Base-by-base conservation (phyloP, 2,888 invertebrate species). In the Amphipyra tragopoginis region DNA sequence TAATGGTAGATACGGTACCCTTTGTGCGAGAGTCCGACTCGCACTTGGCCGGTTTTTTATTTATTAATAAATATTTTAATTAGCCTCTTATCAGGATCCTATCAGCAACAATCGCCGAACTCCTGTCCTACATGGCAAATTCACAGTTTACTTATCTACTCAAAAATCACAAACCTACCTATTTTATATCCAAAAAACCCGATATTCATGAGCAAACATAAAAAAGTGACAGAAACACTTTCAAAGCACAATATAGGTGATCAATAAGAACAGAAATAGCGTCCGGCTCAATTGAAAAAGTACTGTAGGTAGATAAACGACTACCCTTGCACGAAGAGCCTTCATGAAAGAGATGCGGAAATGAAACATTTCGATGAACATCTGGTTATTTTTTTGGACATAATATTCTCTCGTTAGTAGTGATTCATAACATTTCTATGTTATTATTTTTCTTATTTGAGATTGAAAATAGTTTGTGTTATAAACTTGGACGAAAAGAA, bases 241-340 rank as follows among this genome's bases (percentile, higher is more conserved):
- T 42, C n/a, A 33, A 13, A 42, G n/a, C 33, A 65, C 66, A 67
- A 71, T 71, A 75, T 49, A 57, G 64, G 59, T 72, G 61, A 72
- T 68, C 67, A 75, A 54, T 65, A 64, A 21, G 21, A 59, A 47
- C 45, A 47, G 60, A 57, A 63, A 70, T 39, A 42, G 11, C 13
- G 21, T 34, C 6, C 38, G 8, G 42, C 39, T 56, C 53, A 63
- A 73, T 68, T 39, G 50, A 21, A 48, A 56, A 57, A 60, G 40
- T 62, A 72, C 7, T n/a, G n/a, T n/a, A n/a, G n/a, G n/a, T 33
- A 45, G 59, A 45, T 72, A 72, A 59, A 50, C 43, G 59, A 6
- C 14, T 3, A 21, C 38, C 13, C 14, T 44, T 11, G 34, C 36
- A 34, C 8, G 33, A 14, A 33, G 49, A 26, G n/a, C 38, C 11